phyloP scores from a whole-genome alignment of 2,888 invertebrate genomes.

The Dasysyrphus tricinctus region DNA sequence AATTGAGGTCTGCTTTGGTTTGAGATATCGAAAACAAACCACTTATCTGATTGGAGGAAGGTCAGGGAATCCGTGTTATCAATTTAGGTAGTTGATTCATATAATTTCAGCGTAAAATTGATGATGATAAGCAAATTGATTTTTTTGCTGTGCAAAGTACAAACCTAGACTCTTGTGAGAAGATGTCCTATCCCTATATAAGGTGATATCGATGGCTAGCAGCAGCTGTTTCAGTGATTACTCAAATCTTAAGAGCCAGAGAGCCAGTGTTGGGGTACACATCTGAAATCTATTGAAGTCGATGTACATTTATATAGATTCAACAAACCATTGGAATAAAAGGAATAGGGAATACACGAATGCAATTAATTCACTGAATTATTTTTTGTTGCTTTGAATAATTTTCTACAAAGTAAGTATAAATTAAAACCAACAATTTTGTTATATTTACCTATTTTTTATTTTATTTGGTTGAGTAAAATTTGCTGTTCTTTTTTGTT shows the following conservation, averaged over 20 bases:
- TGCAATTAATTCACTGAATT: too few relatives aligned
- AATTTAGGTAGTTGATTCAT: conserved; percentile 1
- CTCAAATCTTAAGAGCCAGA: neutral
- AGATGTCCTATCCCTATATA: neutral
- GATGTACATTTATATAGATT: too few relatives aligned
- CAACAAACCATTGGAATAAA: too few relatives aligned
- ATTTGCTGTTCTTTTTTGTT: too few relatives aligned
- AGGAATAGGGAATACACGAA: too few relatives aligned
- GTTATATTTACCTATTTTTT: too few relatives aligned
- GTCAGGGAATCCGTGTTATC: conserved; percentile 71
- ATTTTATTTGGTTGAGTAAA: too few relatives aligned
- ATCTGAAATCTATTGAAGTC: conserved; percentile 14
- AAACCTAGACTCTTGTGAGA: neutral
- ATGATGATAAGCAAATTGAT: conserved; percentile 10
- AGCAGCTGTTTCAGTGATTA: conserved; percentile 24
- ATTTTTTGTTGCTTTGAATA: too few relatives aligned
- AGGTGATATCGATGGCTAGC: neutral
- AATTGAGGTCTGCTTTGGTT: neutral
- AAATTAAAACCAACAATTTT: too few relatives aligned
- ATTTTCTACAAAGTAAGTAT: too few relatives aligned
- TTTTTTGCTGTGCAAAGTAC: conserved; percentile 1
- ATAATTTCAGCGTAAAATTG: neutral
- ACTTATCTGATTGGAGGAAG: conserved; percentile 19
- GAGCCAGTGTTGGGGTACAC: conserved; percentile 11
- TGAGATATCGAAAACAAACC: conserved; percentile 14